Evolutionary conservation across 1,140 invertebrate species (phyloP), one percentile per base, ranked within the genome.

Genomic region (Venturia canescens): DNA sequence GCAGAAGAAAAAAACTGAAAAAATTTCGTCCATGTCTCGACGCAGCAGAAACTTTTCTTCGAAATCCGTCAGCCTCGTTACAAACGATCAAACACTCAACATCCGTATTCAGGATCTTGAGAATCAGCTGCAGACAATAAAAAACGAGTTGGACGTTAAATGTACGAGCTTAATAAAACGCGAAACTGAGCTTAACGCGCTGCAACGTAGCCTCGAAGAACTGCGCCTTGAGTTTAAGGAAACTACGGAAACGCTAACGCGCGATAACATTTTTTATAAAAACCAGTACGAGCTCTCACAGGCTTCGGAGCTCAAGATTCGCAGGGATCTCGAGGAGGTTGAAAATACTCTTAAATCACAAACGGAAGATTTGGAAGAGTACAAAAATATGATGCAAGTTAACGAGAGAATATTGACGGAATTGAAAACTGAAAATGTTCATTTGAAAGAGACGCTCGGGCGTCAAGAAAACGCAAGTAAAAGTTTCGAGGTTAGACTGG

Each of bases 321-420:
- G 93, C 80, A 90, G 93, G 69, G 93, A 94, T 86, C 81, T 95
- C 11, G 86, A 91, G 16, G 92, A 94, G 84, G 87, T 94, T 15
- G 93, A 94, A 50, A 91, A 93, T 81, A 87, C 93, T 67, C 84
- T 94, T 9, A 93, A 91, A 69, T 91, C 94, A 48, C 93, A 92
- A 79, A 91, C 92, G 3, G 93, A 93, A 63, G 93, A 95, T 83
- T 84, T 94, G 13, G 87, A 94, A 77, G 87, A 93, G 71, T 90
- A 94, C 9, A 93, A 93, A 87, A 91, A 93, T 79, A 94, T 94
- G 82, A 93, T 94, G 57, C 87, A 92, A 27, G 87, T 92, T 31
- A 93, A 93, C 80, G 94, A 95, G 87, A 93, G 93, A 44, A 94
- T 95, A 89, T 91, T 94, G 26, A 86, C 93, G 66, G 93, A 94